phyloP scores from a whole-genome alignment of 2,888 invertebrate genomes.

The Tipula helvola region DNA sequence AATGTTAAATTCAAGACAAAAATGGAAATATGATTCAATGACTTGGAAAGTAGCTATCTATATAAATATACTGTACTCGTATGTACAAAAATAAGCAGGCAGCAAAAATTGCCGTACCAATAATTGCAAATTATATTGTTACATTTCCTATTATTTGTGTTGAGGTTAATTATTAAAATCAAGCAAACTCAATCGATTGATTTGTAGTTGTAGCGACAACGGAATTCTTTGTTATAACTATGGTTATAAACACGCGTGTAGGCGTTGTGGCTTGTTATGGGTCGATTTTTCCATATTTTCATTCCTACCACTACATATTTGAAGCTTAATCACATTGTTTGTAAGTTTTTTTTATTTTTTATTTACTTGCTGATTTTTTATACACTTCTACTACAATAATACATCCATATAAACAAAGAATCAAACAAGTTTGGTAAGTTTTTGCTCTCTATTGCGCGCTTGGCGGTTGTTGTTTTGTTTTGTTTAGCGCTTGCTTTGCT shows the following conservation, averaged over 20 bases:
- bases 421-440: neutral
- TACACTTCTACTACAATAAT: neutral
- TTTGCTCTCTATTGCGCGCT: neutral
- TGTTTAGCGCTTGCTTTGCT: neutral
- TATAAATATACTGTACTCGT: neutral
- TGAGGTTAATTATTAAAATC: neutral
- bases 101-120: neutral
- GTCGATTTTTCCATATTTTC: neutral
- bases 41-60: neutral
- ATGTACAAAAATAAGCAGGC: neutral
- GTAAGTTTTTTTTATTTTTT: neutral
- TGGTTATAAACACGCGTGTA: neutral
- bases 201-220: neutral
- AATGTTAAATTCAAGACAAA: neutral
- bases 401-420: neutral
- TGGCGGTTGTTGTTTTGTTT: neutral
- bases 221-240: neutral
- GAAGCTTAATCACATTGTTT: neutral
- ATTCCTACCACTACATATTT: neutral
- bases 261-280: neutral
- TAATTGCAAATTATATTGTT: neutral
- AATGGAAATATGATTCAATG: conserved; percentile 6
- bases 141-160: neutral
- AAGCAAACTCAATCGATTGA: neutral
- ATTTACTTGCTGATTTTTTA: neutral